Conservation (phyloP, 2,888 invertebrate genomes). For the Melanargia galathea region DNA sequence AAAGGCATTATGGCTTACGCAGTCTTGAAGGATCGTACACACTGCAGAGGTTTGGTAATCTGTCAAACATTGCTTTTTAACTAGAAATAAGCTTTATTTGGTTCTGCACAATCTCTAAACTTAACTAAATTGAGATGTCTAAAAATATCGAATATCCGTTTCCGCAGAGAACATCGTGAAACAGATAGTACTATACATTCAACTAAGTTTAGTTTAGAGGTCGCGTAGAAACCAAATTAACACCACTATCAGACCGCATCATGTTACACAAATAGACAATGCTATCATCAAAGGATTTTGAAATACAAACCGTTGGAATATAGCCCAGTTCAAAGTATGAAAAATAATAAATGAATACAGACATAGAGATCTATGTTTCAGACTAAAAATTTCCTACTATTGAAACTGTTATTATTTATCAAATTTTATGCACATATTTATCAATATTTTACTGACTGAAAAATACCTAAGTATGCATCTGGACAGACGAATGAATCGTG, state of each 20-base stretch:
- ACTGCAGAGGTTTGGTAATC: not conserved
- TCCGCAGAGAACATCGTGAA: no score
- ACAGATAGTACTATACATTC: no score
- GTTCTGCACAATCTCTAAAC: no score
- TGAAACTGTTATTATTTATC: not conserved
- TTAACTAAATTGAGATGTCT: no score
- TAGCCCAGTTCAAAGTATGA: not conserved
- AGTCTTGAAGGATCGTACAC: not conserved
- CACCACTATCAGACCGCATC: conserved; percentile 2
- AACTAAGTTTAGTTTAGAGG: no score
- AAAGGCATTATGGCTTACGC: conserved; percentile 7
- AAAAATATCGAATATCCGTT: no score
- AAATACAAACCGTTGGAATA: not conserved
- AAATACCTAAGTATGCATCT: no score
- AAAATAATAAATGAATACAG: not conserved
- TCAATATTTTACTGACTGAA: no score
- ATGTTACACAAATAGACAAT: conserved; percentile 7
- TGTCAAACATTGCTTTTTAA: not conserved
- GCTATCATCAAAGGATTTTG: not conserved
- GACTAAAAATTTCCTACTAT: not conserved
- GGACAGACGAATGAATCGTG: no score
- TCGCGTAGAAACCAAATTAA: no score
- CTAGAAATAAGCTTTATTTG: not conserved
- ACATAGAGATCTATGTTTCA: not conserved
- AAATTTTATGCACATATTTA: not conserved